These are phyloP conservation scores for Eudyptes chrysolophus DNA, from an alignment of 2,113 vertebrate genomes.

Conservation along the genomic window DNA sequence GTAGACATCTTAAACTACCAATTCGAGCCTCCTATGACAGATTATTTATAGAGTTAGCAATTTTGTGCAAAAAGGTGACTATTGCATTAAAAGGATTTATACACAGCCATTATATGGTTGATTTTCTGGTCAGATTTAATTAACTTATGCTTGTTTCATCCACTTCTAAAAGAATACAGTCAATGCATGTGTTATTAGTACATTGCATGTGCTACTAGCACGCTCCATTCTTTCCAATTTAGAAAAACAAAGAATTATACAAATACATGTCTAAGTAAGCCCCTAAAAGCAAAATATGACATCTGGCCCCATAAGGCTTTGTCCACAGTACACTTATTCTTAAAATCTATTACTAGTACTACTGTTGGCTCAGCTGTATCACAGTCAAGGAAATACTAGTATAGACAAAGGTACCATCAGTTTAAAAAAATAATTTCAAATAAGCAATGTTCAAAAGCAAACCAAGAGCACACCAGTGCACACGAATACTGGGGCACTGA, in stretches of 20 bases:
- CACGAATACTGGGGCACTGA: background rate
- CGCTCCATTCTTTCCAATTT: background rate
- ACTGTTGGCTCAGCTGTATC: background rate
- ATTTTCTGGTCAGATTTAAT: slow-evolving; percentile 31
- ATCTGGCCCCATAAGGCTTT: background rate
- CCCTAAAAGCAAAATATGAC: background rate
- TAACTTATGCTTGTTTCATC: background rate
- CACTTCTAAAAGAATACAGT: background rate
- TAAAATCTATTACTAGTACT: background rate
- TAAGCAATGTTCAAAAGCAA: background rate
- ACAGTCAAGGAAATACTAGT: background rate
- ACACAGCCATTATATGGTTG: background rate
- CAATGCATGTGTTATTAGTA: background rate
- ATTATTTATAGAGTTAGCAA: background rate
- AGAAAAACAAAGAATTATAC: background rate
- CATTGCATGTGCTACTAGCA: background rate
- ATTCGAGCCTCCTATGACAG: background rate
- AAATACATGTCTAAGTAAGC: background rate
- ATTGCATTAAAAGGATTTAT: background rate
- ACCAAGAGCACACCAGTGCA: background rate
- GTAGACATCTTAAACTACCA: background rate
- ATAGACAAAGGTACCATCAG: background rate
- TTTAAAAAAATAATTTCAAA: background rate
- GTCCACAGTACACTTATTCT: background rate
- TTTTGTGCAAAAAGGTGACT: background rate